Evolutionary conservation across 2,888 invertebrate genomes (phyloP), one percentile per base, ranked within the genome.

Genomic region (Acleris emargana): DNA sequence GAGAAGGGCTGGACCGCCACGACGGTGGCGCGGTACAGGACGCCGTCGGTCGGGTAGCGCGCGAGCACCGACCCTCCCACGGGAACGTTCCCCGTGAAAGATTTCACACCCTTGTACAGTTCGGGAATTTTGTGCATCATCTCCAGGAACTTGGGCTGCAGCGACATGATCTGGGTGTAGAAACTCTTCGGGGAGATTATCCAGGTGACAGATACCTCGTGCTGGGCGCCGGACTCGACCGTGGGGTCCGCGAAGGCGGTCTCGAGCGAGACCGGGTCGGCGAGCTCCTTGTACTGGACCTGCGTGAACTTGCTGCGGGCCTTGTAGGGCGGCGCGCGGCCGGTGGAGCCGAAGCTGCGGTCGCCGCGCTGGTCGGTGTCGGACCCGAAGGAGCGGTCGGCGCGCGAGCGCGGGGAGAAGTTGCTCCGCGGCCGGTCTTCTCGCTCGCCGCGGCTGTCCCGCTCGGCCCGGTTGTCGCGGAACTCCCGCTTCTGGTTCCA

Each of bases 141-240:
- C 3, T 87, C 86, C 17, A 94, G 91, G 79, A 96, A 96, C 71
- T 94, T 93, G 1, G 83, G 78, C 73, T 93, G 89, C 5, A 86
- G 74, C 0, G 91, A 88, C 54, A 93, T 77, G 18, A 93, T 85
- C 73, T 95, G 95, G 0, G 94, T 94, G 83, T 94, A 96, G 83
- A 97, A 97, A 72, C 94, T 94, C 68, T 94, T 93, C 0, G 97
- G 97, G 68, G 95, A 95, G 62, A 95, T 94, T 78, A 96, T 96
- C 96, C 97, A 97, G 2, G 95, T 94, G 47, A 97, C 93, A 2
- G 93, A 90, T 0, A 96, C 88, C 64, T 94, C 93, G 60, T 94
- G 93, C 59, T 91, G 93, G 0, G 87, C 84, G 17, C 94, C 94
- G 1, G 90, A 79, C 20, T 93, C 89, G 3, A 95, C 82, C 0